A percentile compares a stretch with the other conserved stretches of the same genome.
Conservation (phyloP, 1,140 invertebrate genomes). For the Bombus breviceps region DNA sequence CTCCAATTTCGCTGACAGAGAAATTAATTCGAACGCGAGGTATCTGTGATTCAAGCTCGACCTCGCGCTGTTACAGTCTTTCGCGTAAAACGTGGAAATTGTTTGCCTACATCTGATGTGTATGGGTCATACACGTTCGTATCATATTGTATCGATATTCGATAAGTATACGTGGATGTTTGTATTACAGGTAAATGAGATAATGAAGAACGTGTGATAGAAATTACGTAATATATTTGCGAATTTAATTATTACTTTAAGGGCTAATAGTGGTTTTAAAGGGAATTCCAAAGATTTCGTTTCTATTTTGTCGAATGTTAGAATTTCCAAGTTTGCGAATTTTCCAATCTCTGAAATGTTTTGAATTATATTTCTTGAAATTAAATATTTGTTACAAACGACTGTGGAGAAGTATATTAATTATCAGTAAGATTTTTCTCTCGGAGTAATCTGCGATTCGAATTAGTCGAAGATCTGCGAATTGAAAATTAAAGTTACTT, state of each 20-base stretch:
- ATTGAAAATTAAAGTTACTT: background rate
- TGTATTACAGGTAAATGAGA: no score
- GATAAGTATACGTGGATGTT: no score
- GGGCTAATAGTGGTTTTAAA: no score
- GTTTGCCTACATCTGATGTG: no score
- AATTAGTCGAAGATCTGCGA: background rate
- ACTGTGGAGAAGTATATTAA: background rate
- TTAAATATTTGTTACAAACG: background rate
- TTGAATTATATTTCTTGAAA: no score
- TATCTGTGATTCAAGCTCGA: background rate
- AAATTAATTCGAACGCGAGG: constrained; percentile 16
- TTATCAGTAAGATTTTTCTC: background rate
- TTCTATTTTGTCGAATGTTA: background rate
- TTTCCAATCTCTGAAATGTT: no score
- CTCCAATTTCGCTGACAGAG: background rate
- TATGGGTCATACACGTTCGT: no score
- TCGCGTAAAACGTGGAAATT: background rate
- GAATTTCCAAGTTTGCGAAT: no score
- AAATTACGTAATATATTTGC: no score
- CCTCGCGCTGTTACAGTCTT: background rate
- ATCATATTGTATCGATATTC: no score
- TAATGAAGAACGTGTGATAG: no score
- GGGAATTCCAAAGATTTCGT: background rate
- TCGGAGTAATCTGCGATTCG: background rate
- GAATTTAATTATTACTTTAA: no score